Evolutionary conservation across 2,797 vertebrate genomes (phyloP).

Genomic region (Gymnoscopelus microlampas): DNA sequence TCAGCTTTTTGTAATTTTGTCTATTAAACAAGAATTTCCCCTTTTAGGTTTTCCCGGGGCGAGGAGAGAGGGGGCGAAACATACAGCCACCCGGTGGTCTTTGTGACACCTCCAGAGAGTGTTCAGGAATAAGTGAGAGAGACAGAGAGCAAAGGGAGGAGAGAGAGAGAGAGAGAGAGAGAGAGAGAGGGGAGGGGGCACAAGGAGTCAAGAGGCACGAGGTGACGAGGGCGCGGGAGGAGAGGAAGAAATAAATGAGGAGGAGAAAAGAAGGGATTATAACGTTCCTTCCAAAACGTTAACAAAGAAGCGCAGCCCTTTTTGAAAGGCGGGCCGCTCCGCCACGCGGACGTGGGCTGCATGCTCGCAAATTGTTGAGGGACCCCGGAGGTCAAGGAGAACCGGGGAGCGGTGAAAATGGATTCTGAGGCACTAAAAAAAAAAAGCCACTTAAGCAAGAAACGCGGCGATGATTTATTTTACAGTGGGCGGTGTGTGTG

Average conservation of each 20-base stretch:
- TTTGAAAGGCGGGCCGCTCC: conserved; percentile 49
- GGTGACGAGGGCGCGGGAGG: background rate
- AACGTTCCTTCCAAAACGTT: conserved; percentile 23
- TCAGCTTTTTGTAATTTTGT: conserved; percentile 41
- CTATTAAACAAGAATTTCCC: conserved; percentile 48
- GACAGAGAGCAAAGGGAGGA: conserved; percentile 4
- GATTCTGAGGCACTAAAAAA: conserved; percentile 79
- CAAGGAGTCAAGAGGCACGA: conserved; percentile 14
- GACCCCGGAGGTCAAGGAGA: conserved; percentile 89
- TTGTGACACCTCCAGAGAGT: conserved; percentile 29
- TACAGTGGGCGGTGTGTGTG: conserved; percentile 75
- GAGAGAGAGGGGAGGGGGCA: background rate
- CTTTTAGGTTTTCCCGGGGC: conserved; percentile 22
- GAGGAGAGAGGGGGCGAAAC: conserved; percentile 18
- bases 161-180: conserved; percentile 23
- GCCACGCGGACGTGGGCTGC: conserved; percentile 72
- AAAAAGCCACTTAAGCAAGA: conserved; percentile 91
- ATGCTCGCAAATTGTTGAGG: conserved; percentile 85
- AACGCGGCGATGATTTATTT: conserved; percentile 91
- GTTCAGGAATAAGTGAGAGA: too few relatives aligned
- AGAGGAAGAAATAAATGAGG: conserved; percentile 21
- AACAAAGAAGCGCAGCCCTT: conserved; percentile 48
- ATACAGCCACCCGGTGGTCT: conserved; percentile 22
- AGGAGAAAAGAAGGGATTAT: conserved; percentile 33
- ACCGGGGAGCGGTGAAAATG: conserved; percentile 83